These are phyloP conservation scores for Abrostola tripartita DNA, from an alignment of 2,888 invertebrate species.

Conservation along the genomic window DNA sequence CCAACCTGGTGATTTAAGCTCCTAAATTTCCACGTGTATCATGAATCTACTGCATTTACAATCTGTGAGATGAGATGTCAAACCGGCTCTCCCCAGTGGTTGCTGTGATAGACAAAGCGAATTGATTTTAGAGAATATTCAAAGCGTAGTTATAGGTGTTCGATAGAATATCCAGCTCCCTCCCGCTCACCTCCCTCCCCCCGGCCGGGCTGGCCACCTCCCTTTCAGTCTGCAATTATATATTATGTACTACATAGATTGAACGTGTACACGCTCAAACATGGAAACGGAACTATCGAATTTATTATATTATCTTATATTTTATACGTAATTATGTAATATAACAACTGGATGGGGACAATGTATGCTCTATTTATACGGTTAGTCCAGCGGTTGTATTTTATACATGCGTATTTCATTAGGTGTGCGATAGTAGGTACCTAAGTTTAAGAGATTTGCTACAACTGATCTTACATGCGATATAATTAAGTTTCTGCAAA, in stretches of 20 bases:
- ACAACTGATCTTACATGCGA: too few relatives aligned
- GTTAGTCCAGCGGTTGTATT: too few relatives aligned
- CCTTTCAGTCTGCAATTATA: conserved; percentile 22
- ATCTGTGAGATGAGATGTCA: neutral
- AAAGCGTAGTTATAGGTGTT: conserved; percentile 25
- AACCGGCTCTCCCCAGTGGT: neutral
- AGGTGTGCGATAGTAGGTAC: too few relatives aligned
- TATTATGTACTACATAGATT: conserved; percentile 7
- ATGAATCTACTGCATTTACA: neutral
- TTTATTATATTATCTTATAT: neutral
- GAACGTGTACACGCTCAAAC: neutral
- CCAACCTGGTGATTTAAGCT: too few relatives aligned
- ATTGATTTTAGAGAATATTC: conserved; percentile 20
- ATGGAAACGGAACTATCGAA: conserved; percentile 1
- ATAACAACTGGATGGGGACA: too few relatives aligned
- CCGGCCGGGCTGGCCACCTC: conserved; percentile 46
- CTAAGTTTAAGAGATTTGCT: too few relatives aligned
- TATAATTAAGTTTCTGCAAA: too few relatives aligned
- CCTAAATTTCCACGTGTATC: too few relatives aligned
- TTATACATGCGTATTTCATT: too few relatives aligned
- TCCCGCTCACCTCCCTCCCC: conserved; percentile 10
- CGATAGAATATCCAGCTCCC: conserved; percentile 44
- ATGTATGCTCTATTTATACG: too few relatives aligned
- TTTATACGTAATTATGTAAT: neutral
- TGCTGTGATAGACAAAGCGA: neutral